Conservation (phyloP, 2,888 invertebrate species). For the Epistrophe eligans region DNA sequence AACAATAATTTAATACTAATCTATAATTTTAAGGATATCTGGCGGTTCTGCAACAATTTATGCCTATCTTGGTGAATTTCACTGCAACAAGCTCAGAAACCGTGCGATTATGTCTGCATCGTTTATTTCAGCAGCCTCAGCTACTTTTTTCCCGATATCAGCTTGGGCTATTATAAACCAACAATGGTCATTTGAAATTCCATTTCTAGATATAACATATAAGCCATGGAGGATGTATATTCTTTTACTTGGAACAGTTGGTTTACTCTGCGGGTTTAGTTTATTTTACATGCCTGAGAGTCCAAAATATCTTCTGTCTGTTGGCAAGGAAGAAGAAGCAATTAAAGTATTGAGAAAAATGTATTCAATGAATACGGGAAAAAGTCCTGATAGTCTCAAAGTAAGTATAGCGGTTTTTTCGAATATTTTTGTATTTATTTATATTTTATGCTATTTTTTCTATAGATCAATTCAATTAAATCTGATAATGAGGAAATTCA, state of each 20-base stretch:
- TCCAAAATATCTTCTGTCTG: slow-evolving; percentile 80
- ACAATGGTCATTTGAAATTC: slow-evolving; percentile 79
- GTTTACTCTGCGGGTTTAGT: slow-evolving; percentile 78
- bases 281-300: slow-evolving; percentile 81
- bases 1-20: background rate
- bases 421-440: too few relatives aligned
- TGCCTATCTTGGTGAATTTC: slow-evolving; percentile 85
- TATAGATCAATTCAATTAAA: slow-evolving; percentile 26
- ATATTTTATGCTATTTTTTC: too few relatives aligned
- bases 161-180: slow-evolving; percentile 81
- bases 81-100: slow-evolving; percentile 83
- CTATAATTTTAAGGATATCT: slow-evolving; percentile 74
- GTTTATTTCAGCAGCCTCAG: slow-evolving; percentile 79
- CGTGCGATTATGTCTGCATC: slow-evolving; percentile 81
- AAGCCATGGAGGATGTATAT: slow-evolving; percentile 82
- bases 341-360: slow-evolving; percentile 78
- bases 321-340: slow-evolving; percentile 78
- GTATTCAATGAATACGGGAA: slow-evolving; percentile 78
- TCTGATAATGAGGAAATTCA: slow-evolving; percentile 1
- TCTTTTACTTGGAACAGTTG: slow-evolving; percentile 79
- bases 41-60: slow-evolving; percentile 85
- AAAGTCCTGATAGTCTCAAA: slow-evolving; percentile 51
- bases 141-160: slow-evolving; percentile 79
- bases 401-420: slow-evolving; percentile 53
- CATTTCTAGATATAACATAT: slow-evolving; percentile 78